Percentiles rank a stretch among this genome's conserved stretches.
Conservation (phyloP, 2,888 invertebrate species). For the Lepidocyrtinus sp. region DNA sequence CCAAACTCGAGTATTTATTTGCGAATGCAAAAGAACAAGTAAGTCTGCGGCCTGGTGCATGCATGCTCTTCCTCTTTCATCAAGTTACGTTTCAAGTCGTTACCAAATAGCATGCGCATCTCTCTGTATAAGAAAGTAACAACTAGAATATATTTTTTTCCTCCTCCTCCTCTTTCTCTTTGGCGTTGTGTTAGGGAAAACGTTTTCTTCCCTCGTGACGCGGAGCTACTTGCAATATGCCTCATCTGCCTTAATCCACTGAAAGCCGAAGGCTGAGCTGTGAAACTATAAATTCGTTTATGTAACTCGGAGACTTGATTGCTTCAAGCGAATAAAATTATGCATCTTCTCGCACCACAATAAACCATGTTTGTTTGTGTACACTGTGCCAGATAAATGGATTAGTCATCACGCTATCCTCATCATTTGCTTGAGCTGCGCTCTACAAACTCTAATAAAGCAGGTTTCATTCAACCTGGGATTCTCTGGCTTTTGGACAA, state of each 20-base stretch:
- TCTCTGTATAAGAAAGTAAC: not conserved
- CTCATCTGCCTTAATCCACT: too few species aligned
- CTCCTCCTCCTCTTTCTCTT: not conserved
- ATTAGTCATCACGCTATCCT: not conserved
- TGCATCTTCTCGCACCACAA: slow-evolving; percentile 4
- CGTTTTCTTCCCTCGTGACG: not conserved
- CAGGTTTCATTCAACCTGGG: not conserved
- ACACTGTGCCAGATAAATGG: slow-evolving; percentile 4
- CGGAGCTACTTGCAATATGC: too few species aligned
- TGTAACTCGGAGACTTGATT: not conserved
- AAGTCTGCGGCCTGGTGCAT: too few species aligned
- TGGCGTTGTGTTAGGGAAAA: not conserved
- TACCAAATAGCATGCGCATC: not conserved
- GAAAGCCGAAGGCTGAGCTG: too few species aligned
- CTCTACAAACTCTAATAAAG: not conserved
- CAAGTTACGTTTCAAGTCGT: not conserved
- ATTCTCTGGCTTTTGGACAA: too few species aligned
- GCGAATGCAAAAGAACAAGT: too few species aligned
- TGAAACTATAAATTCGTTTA: not conserved
- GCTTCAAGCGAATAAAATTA: too few species aligned
- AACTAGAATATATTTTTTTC: not conserved
- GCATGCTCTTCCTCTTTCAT: slow-evolving; percentile 12
- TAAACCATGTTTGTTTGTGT: slow-evolving; percentile 5
- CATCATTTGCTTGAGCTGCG: not conserved
- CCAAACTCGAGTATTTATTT: too few species aligned